A percentile compares a stretch with the other conserved stretches of the same genome.
Evolutionary conservation across 2,888 invertebrate genomes (phyloP).

Genomic region (Morpho achilles): DNA sequence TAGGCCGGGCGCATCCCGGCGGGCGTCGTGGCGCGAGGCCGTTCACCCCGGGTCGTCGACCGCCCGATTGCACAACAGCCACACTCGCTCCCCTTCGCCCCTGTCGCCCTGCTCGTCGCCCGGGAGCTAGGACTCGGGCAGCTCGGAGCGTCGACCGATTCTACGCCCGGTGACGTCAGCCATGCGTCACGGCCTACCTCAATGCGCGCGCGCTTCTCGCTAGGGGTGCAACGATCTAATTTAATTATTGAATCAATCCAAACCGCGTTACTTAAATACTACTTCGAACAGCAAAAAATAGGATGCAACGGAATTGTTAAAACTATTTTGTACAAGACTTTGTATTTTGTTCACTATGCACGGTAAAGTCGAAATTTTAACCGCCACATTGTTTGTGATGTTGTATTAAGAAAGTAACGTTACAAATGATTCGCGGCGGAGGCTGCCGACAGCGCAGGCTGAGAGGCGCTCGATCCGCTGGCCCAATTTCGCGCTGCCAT

Average conservation of each 20-base stretch:
- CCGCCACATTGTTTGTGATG: conserved; percentile 4
- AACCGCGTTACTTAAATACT: too few species aligned
- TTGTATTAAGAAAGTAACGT: conserved; percentile 3
- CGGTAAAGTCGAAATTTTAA: neutral
- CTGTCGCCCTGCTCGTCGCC: conserved; percentile 34
- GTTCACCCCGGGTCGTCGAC: conserved; percentile 76
- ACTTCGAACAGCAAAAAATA: too few species aligned
- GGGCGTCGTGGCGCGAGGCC: conserved; percentile 71
- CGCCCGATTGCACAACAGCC: conserved; percentile 75
- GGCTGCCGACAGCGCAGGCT: conserved; percentile 39
- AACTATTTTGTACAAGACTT: too few species aligned
- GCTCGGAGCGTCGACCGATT: conserved; percentile 63
- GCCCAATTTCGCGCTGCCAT: conserved; percentile 76
- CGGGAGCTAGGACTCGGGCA: conserved; percentile 62
- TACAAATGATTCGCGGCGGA: conserved; percentile 15
- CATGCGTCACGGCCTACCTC: conserved; percentile 80
- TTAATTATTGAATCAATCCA: conserved; percentile 41
- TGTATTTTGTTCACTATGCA: too few species aligned
- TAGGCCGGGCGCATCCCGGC: conserved; percentile 79
- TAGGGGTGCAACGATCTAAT: conserved; percentile 69
- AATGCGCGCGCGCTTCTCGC: conserved; percentile 76
- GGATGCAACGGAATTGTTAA: too few species aligned
- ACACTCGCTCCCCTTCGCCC: conserved; percentile 41
- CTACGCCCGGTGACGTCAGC: conserved; percentile 65
- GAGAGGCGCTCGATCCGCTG: conserved; percentile 54